Conservation (phyloP, 2,113 vertebrate genomes). For the Cardinalis cardinalis region DNA sequence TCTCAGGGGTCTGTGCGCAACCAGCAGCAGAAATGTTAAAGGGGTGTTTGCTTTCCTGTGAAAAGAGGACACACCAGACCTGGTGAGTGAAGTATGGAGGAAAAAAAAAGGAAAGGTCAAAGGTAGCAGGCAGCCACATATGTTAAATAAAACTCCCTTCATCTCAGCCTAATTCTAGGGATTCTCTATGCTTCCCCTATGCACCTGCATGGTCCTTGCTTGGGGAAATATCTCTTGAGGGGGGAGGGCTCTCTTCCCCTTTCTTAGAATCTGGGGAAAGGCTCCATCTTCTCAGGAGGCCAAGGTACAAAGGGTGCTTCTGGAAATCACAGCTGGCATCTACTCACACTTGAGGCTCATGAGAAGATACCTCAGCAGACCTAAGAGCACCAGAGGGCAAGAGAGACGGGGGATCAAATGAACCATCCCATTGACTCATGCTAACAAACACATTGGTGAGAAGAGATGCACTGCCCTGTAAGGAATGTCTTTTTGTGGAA, state of each 20-base stretch:
- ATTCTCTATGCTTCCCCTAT: not conserved
- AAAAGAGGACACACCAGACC: not conserved
- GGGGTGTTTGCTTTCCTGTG: not conserved
- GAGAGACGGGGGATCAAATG: not conserved
- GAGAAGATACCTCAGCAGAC: not conserved
- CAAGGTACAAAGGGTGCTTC: not conserved
- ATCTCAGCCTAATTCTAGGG: not conserved
- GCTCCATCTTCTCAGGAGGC: not conserved
- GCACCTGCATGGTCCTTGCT: not conserved
- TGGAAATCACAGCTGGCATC: not conserved
- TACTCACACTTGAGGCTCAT: not conserved
- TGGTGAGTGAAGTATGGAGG: not conserved
- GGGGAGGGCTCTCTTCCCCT: rapidly evolving
- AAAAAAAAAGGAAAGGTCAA: not conserved
- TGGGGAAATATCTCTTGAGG: not conserved
- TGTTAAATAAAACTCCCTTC: not conserved
- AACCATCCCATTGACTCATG: not conserved
- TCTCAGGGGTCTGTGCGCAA: not conserved
- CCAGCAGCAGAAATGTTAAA: not conserved
- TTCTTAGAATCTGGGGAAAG: not conserved
- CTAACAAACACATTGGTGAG: not conserved
- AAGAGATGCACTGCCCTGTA: not conserved
- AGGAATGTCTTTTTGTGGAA: not conserved
- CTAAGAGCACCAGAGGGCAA: not conserved
- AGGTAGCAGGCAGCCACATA: not conserved